Evolutionary conservation across 2,797 vertebrate genomes (phyloP), one percentile per base, ranked within the genome.

Genomic region (Eospalax fontanierii): DNA sequence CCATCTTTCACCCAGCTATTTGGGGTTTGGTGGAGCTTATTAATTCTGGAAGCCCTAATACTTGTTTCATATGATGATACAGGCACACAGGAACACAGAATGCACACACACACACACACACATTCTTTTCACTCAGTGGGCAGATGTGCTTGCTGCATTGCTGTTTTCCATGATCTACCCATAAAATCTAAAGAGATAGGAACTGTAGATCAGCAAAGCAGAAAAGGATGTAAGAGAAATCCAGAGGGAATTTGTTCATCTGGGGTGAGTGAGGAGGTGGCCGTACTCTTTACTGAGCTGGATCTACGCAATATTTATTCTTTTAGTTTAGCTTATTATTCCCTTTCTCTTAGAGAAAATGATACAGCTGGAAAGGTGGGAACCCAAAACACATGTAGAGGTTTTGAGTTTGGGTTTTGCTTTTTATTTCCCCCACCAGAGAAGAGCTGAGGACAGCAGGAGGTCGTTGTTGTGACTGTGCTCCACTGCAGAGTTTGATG

Each of bases 1-100:
- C 70, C 80, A 81, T 75, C 75, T 86, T 61, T 26, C 26, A 92
- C 70, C 89, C 84, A 74, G 59, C 24, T 93, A 95, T 90, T 96
- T 98, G 95, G 78, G 95, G 46, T 89, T 96, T 98, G 95, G 50
- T 95, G 98, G 82, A 91, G 63, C 63, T 91, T 61, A 83, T 95
- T 91, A 91, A 93, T 88, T 80, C 87, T 1, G 6, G 18, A 61
- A 15, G 33, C 59, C 28, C n/a, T 81, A n/a, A 73, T 59, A 63
- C 76, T 91, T 68, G 82, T 24, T 87, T 90, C 79, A 16, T 21
- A 40, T 63, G 54, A 59, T 43, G 76, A 66, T 16, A 18, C 15
- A 28, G n/a, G 12, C 57, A 81, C 12, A 28, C 28, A 82, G 22
- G 63, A 28, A 82, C 46, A 76, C 19, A 63, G 9, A 84, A 35